phyloP scores from a whole-genome alignment of 2,888 invertebrate genomes.

The Saturnia pavonia region DNA sequence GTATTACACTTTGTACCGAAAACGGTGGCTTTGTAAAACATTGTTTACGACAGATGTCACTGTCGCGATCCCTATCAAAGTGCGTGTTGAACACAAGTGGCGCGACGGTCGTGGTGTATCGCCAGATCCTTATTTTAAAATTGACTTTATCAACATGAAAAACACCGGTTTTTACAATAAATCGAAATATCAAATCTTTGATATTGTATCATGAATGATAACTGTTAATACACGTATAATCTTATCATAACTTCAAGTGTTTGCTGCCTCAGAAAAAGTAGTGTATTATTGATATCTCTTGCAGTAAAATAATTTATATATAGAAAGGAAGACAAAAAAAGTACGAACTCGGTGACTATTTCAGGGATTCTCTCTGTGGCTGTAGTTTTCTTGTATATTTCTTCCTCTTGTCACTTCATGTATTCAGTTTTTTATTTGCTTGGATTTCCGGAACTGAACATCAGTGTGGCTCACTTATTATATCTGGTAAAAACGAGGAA shows the following conservation, averaged over 20 bases:
- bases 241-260: constrained; percentile 12
- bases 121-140: background rate
- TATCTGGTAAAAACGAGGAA: too few relatives aligned
- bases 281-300: too few relatives aligned
- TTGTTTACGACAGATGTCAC: constrained; percentile 5
- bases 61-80: background rate
- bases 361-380: too few relatives aligned
- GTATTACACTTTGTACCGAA: background rate
- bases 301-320: too few relatives aligned
- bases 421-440: too few relatives aligned
- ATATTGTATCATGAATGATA: constrained; percentile 12
- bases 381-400: too few relatives aligned
- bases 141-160: background rate
- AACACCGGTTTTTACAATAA: constrained; percentile 7
- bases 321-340: too few relatives aligned
- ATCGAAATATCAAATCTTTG: constrained; percentile 1
- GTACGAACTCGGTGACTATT: too few relatives aligned
- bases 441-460: too few relatives aligned
- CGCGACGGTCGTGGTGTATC: background rate
- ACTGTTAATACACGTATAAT: background rate
- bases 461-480: too few relatives aligned
- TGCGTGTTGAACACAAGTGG: background rate
- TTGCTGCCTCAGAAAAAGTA: background rate
- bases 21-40: background rate
- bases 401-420: too few relatives aligned